Evolutionary conservation across 2,797 vertebrate species (phyloP), one percentile per base, ranked within the genome.

Genomic region (Bradypus variegatus): DNA sequence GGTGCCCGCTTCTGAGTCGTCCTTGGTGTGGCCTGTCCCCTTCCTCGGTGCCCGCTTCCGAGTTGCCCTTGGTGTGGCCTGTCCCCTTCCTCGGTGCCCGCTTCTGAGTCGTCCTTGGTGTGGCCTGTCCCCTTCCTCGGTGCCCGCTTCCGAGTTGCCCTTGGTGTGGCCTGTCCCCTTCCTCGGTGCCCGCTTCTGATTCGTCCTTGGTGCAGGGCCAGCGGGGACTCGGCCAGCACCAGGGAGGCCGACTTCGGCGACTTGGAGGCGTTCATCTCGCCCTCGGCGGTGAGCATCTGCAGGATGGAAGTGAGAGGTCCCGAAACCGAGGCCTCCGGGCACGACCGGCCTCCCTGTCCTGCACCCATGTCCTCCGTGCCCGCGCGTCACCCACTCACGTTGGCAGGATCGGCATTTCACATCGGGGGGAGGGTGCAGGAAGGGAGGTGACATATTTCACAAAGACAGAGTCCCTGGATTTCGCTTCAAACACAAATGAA

Each of bases 191-290:
- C n/a, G n/a, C n/a, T n/a, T n/a, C n/a, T n/a, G n/a, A n/a, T n/a
- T n/a, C n/a, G n/a, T n/a, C n/a, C n/a, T n/a, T n/a, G n/a, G n/a
- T 98, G 98, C 29, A 98, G 96, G 4, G 96, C 97, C 16, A 97
- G 82, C 0, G 97, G 97, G 36, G 97, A 97, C 82, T 97, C 94
- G 0, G 95, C 31, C 89, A 98, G 95, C 55, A 98, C 97, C 21
- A 93, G 53, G 3, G 98, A 98, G 0, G 98, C 98, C 4, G 97
- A 97, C 91, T 96, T 97, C 77, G 98, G 96, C n/a, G 97, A 96
- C 36, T 95, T 96, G 2, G 98, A 98, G 0, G 97, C 98, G 15
- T 97, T 97, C 96, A 94, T 97, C 95, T 98, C 98, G 27, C 98
- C 98, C 91, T 98, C 97, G 0, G 98, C 98, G 21, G 96, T 93